Base-by-base conservation (phyloP, 2,797 vertebrate species). In the Adelosebastes latens region DNA sequence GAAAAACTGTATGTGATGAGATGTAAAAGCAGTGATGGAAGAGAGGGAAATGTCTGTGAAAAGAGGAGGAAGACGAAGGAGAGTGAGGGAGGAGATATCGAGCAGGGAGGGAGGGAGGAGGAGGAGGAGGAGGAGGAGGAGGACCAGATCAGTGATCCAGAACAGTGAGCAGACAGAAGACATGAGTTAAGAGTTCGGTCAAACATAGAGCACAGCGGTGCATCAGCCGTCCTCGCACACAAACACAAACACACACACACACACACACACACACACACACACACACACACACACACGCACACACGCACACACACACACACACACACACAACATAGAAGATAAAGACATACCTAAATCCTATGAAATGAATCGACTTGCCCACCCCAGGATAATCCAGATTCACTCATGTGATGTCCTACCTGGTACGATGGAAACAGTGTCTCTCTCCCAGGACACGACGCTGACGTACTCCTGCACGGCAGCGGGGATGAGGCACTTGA, bases 401-500 rank as follows among this genome's bases (percentile, higher is more conserved):
- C 11, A 55, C 24, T 69, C 36, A 11, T 52, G 53, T 62, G 65
- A 53, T 12, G 20, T 79, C 91, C 94, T 98, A 99, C 98, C 98
- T 97, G 98, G 97, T 93, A 96, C 92, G 90, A 99, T 99, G 94
- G 99, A 98, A 80, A 99, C 97, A 0, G 98, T 99, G 96, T 99
- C 99, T 94, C 97, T 98, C 93, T 99, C 99, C 99, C 99, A 99
- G 95, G 99, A 99, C 90, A 99, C 97, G 20, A 99, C 99, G 11
- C 97, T 99, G 95, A 99, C 97, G 0, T 99, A 99, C 96, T 99
- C 98, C 97, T 99, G 98, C 96, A 99, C 97, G 68, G 97, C 98
- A 20, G 97, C 96, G 76, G 98, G 98, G 95, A 99, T 99, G 97
- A 99, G 98, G 98, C 98, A 99, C 98, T 99, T 99, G 96, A 99